A percentile compares a stretch with the other conserved stretches of the same genome.
Conservation (phyloP, 2,113 vertebrate genomes). For the Phyllostomus hastatus region DNA sequence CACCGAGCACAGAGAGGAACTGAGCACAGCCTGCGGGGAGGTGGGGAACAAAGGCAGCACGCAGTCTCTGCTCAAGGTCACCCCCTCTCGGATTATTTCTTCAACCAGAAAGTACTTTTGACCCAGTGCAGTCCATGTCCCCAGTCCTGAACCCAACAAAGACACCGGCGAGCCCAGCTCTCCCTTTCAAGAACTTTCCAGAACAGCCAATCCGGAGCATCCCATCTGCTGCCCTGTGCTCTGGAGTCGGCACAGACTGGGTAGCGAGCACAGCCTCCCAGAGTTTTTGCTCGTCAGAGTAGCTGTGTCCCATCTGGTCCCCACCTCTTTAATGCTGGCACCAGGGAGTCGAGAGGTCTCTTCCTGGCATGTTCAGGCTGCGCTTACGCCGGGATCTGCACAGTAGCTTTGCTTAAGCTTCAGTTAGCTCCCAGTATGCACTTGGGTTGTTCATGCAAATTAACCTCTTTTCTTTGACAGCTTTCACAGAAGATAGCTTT, state of each 20-base stretch:
- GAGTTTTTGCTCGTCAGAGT: conserved; percentile 1
- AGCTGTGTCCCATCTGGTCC: not conserved
- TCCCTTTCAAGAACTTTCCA: not conserved
- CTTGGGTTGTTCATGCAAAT: not conserved
- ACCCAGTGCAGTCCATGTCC: too few species aligned
- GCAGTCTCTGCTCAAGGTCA: not conserved
- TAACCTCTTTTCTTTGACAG: not conserved
- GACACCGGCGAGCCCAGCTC: not conserved
- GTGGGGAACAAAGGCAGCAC: not conserved
- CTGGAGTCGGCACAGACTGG: not conserved
- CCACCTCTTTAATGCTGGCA: not conserved
- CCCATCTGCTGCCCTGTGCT: not conserved
- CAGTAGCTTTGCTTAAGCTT: not conserved
- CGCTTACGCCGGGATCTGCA: not conserved
- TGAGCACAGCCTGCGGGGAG: not conserved
- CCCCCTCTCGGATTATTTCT: not conserved
- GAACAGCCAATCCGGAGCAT: not conserved
- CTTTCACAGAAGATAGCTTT: not conserved
- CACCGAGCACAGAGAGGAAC: not conserved
- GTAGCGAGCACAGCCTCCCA: not conserved
- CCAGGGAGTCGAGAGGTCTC: not conserved
- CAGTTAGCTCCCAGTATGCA: not conserved
- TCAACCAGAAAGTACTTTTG: not conserved
- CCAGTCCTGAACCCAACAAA: not conserved
- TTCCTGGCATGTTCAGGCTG: not conserved